Evolutionary conservation across 2,888 invertebrate species (phyloP).

Genomic region (Brenthis daphne): DNA sequence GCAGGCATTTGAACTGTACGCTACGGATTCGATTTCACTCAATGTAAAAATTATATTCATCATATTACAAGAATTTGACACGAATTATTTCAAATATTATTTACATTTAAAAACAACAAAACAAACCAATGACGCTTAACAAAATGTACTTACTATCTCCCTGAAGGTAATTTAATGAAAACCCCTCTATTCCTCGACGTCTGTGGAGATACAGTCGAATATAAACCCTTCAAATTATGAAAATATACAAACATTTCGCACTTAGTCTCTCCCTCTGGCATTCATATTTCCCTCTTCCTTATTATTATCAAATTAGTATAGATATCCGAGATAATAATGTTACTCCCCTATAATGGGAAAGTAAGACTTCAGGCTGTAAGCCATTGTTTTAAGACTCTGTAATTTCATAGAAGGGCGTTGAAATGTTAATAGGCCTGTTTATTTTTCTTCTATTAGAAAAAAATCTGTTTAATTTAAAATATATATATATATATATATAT

Average conservation of each 20-base stretch:
- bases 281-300: conserved; percentile 70
- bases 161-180: conserved; percentile 9
- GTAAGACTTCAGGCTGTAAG: conserved; percentile 67
- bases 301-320: conserved; percentile 81
- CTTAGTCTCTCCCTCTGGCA: conserved; percentile 52
- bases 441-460: conserved; percentile 1
- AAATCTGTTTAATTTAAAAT: too few species aligned
- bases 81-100: too few species aligned
- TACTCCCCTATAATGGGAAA: conserved; percentile 69
- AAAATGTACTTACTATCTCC: conserved; percentile 1
- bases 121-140: neutral
- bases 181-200: neutral
- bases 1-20: too few species aligned
- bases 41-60: too few species aligned
- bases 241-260: conserved; percentile 80
- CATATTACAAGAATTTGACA: too few species aligned
- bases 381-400: conserved; percentile 76
- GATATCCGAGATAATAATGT: conserved; percentile 69
- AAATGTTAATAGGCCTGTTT: conserved; percentile 11
- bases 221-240: conserved; percentile 79
- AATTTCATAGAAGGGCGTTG: conserved; percentile 53
- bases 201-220: neutral
- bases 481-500: too few species aligned
- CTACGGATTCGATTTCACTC: too few species aligned
- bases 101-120: neutral